Conservation (phyloP, 2,888 invertebrate species). For the Aethes cnicana region DNA sequence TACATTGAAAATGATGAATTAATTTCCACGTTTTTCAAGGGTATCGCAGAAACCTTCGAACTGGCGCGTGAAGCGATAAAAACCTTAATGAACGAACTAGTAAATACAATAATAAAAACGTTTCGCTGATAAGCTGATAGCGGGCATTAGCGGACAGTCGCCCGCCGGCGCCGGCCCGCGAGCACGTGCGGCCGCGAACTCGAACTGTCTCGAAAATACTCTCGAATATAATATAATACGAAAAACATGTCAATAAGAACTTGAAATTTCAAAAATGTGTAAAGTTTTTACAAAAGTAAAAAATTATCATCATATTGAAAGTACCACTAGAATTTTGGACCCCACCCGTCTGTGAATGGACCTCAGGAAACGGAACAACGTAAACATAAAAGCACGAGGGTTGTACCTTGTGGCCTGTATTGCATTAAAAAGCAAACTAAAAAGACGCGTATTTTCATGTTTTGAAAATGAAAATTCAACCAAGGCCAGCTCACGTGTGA, state of each 20-base stretch:
- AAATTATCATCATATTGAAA: conserved; percentile 21
- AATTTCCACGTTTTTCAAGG: conserved; percentile 18
- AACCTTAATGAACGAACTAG: conserved; percentile 32
- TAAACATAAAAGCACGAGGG: background rate
- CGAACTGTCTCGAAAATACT: conserved; percentile 57
- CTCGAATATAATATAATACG: conserved; percentile 50
- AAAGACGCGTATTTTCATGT: conserved; percentile 2
- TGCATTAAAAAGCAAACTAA: no score
- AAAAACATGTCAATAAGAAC: no score
- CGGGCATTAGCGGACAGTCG: conserved; percentile 59
- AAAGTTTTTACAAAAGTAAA: conserved; percentile 36
- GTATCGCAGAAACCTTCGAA: conserved; percentile 20
- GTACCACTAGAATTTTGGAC: background rate
- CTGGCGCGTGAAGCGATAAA: conserved; percentile 17
- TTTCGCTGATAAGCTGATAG: conserved; percentile 58
- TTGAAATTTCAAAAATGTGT: conserved; percentile 34
- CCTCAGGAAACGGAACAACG: no score
- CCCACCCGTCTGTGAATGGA: no score
- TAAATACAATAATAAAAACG: conserved; percentile 27
- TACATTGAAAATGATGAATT: conserved; percentile 9
- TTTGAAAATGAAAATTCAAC: conserved; percentile 9
- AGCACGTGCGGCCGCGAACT: conserved; percentile 63
- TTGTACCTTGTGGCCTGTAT: background rate
- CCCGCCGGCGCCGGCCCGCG: conserved; percentile 59
- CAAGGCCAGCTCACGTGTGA: conserved; percentile 29